A percentile compares a stretch with the other conserved stretches of the same genome.
These are phyloP conservation scores for Chaetodon auriga DNA, from an alignment of 2,113 vertebrate species.

Conservation along the genomic window DNA sequence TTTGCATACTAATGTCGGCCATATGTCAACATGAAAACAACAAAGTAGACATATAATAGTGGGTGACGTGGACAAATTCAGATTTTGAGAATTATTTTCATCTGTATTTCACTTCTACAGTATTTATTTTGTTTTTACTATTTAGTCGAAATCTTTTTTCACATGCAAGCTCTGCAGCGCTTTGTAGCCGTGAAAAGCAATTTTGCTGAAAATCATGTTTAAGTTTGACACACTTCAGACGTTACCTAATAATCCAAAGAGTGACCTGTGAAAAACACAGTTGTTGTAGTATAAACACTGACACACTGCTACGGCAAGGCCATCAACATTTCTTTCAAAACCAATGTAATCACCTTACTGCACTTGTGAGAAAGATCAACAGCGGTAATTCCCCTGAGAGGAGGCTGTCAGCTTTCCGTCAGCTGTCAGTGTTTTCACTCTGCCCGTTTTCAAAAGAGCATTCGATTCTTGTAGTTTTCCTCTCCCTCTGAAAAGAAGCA, in stretches of 20 bases:
- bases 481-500: conserved; percentile 67
- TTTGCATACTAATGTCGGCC: not conserved
- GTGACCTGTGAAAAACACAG: conserved; percentile 32
- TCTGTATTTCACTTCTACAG: too few species aligned
- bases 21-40: not conserved
- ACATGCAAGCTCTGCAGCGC: not conserved
- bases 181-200: not conserved
- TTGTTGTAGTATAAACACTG: conserved; percentile 29
- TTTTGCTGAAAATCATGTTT: not conserved
- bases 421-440: conserved; percentile 67
- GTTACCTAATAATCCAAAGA: conserved; percentile 8
- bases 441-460: conserved; percentile 61
- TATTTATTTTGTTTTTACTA: too few species aligned
- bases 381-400: conserved; percentile 45
- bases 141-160: not conserved
- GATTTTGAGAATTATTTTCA: too few species aligned
- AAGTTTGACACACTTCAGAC: not conserved
- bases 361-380: conserved; percentile 62
- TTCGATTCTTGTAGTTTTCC: conserved; percentile 72
- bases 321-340: conserved; percentile 48
- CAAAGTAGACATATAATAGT: too few species aligned
- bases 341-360: conserved; percentile 41
- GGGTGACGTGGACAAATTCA: too few species aligned
- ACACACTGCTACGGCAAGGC: conserved; percentile 32
- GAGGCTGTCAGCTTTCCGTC: conserved; percentile 57